Evolutionary conservation across 2,113 vertebrate genomes (phyloP), one percentile per base, ranked within the genome.

Genomic region (Polypterus senegalus): DNA sequence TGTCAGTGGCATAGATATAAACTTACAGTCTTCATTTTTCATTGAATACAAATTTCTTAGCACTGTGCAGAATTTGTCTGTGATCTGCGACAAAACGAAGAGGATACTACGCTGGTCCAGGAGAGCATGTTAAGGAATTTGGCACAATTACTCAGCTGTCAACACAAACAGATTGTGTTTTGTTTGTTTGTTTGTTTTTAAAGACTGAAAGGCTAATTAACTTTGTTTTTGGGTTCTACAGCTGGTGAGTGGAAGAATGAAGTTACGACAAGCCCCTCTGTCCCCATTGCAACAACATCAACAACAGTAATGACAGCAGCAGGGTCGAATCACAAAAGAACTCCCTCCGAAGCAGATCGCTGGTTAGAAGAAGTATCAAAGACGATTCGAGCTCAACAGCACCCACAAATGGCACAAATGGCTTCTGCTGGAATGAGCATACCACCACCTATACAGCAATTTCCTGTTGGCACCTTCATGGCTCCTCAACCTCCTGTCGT

Each of bases 281-380:
- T 65, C 51, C 85, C 85, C 27, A 27, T 27, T 27, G 1, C 27
- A 27, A 27, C 27, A 27, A 27, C 27, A 1, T 27, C 27, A 27
- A 27, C 27, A 27, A 27, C 27, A 27, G 27, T 27, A 27, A 27
- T 27, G 27, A 2, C 27, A 27, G 27, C 27, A 27, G 27, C 27
- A 27, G 27, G 27, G 65, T 75, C 79, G 8, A 82, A 76, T 11
- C 96, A 99, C 76, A 86, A 79, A 62, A 92, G 96, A 48, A 98
- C 95, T 0, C 91, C 94, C 0, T 99, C 96, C 0, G 96, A 99
- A 67, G 96, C 96, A 3, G 96, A 99, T 75, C 91, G 92, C 60
- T 99, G 96, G 96, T 77, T 99, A 69, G 95, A 97, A 61, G 95
- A 99, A 75, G 95, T 99, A 48, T 81, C 96, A 62, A 97, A 97